Percentiles rank a stretch among this genome's conserved stretches.
Evolutionary conservation across 53 echinoderm and acorn worm species (phyloP).

Genomic region (Echinometra lucunter): DNA sequence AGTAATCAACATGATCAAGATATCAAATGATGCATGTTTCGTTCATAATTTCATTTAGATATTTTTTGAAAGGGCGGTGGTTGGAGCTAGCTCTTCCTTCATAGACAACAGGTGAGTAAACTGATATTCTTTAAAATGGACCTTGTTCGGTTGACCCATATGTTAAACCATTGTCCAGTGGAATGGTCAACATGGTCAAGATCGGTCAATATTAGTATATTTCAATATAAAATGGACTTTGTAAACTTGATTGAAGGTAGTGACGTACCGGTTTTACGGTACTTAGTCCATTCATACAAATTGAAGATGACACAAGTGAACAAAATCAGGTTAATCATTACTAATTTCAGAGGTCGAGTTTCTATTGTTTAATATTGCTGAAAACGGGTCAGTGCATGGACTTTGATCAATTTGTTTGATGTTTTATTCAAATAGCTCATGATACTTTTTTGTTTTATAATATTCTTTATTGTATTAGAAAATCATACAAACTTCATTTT

Average conservation of each 20-base stretch:
- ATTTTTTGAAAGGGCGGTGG: no score
- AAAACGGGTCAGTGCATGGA: neutral
- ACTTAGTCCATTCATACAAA: neutral
- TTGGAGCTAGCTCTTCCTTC: no score
- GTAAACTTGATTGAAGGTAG: neutral
- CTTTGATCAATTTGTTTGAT: neutral
- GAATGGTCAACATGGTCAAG: conserved; percentile 1
- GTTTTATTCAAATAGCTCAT: neutral
- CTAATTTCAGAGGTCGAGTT: neutral
- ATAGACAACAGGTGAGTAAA: neutral
- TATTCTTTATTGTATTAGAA: no score
- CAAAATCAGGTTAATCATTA: neutral
- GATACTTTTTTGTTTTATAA: no score
- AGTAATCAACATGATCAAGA: no score
- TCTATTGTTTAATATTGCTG: neutral
- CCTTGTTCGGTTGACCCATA: neutral
- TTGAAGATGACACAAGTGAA: neutral
- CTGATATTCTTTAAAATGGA: neutral
- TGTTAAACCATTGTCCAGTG: neutral
- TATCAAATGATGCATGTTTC: no score
- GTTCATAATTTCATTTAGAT: no score
- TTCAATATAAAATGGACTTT: neutral
- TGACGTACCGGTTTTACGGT: conserved; percentile 25
- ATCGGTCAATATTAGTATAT: neutral
- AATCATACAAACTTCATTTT: no score